Conservation (phyloP, 2,797 vertebrate species). For the Anguilla anguilla region DNA sequence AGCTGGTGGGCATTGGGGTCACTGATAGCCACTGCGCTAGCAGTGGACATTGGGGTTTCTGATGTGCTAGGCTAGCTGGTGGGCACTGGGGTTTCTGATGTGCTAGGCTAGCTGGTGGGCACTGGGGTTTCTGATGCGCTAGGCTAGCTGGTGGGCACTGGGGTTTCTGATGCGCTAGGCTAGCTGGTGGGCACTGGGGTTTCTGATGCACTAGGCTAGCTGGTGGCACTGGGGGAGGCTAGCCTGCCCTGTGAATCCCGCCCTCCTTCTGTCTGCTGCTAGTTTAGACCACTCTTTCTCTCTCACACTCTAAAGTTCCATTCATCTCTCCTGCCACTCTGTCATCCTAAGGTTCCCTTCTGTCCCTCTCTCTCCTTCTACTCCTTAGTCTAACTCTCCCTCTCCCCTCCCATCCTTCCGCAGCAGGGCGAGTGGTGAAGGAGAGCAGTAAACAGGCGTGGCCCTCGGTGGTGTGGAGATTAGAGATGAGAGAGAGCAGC, state of each 20-base stretch:
- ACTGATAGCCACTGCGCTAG: neutral
- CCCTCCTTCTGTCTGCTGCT: neutral
- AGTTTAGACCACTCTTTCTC: neutral
- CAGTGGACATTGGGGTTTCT: too few species aligned
- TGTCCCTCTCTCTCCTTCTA: too few species aligned
- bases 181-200: too few species aligned
- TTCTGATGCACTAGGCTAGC: neutral
- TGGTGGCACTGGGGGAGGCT: neutral
- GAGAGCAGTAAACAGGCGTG: conserved; percentile 3
- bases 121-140: too few species aligned
- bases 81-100: too few species aligned
- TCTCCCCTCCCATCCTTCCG: conserved; percentile 41
- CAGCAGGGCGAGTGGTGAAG: neutral
- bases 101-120: too few species aligned
- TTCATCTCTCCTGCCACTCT: too few species aligned
- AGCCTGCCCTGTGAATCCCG: neutral
- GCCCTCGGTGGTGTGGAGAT: neutral
- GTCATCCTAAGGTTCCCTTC: too few species aligned
- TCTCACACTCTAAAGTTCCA: neutral
- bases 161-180: too few species aligned
- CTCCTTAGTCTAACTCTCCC: neutral
- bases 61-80: too few species aligned
- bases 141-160: too few species aligned
- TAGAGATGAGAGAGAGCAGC: neutral
- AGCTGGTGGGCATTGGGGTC: too few species aligned